Conservation (phyloP, 2,113 vertebrate species). For the Pitta sordida region DNA sequence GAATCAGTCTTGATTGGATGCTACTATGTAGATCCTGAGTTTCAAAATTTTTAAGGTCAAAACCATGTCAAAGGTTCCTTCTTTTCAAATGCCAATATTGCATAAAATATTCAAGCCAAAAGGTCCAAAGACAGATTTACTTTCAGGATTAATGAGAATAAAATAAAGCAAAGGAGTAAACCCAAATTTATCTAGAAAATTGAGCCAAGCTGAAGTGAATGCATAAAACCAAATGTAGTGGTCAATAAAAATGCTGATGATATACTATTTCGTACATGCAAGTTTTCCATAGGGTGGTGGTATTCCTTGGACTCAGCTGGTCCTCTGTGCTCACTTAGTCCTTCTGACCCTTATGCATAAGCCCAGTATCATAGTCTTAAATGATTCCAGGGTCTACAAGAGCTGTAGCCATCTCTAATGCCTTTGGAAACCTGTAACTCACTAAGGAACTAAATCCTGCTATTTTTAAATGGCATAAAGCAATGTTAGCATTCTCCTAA, state of each 20-base stretch:
- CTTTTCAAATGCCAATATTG: slow-evolving; percentile 55
- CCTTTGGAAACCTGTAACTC: not conserved
- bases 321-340: not conserved
- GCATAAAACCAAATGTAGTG: not conserved
- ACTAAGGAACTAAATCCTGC: not conserved
- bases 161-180: slow-evolving; percentile 43
- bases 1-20: slow-evolving; percentile 6
- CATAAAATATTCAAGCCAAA: slow-evolving; percentile 47
- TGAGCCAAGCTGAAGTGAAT: not conserved
- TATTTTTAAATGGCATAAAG: not conserved
- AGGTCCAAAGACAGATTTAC: slow-evolving; percentile 24
- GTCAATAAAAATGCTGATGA: not conserved
- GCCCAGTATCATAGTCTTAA: not conserved
- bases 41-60: slow-evolving; percentile 67
- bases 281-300: not conserved
- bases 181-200: not conserved
- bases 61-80: slow-evolving; percentile 43
- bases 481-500: not conserved
- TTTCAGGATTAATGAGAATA: slow-evolving; percentile 53
- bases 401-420: not conserved
- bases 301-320: not conserved
- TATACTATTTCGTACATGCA: rapidly evolving
- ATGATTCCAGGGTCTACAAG: not conserved
- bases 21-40: slow-evolving; percentile 47
- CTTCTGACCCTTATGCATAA: not conserved